Evolutionary conservation across 2,113 vertebrate genomes (phyloP).

Genomic region (Corythornis cristatus): DNA sequence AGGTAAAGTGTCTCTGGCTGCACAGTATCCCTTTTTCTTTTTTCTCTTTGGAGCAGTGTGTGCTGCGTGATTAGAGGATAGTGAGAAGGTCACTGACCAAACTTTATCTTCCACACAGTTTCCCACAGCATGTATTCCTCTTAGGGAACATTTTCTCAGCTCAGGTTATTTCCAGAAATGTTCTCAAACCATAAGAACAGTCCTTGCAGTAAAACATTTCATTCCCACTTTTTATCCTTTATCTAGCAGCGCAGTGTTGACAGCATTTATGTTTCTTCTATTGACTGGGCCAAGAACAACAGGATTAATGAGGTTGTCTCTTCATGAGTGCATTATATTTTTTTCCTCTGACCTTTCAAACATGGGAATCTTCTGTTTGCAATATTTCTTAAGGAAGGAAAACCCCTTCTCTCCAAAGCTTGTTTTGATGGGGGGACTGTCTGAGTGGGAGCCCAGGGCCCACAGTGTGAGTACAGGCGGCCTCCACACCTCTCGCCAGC

Average conservation of each 20-base stretch:
- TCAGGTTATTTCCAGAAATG: slow-evolving; percentile 80
- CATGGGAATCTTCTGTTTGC: slow-evolving; percentile 67
- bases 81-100: slow-evolving; percentile 77
- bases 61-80: slow-evolving; percentile 70
- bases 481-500: rapidly evolving
- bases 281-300: slow-evolving; percentile 74
- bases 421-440: background rate
- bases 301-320: slow-evolving; percentile 72
- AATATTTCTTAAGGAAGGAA: slow-evolving; percentile 52
- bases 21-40: slow-evolving; percentile 27
- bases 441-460: background rate
- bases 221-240: slow-evolving; percentile 78
- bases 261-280: slow-evolving; percentile 78
- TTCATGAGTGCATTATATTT: slow-evolving; percentile 75
- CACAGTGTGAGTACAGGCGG: rapidly evolving
- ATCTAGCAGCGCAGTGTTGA: slow-evolving; percentile 68
- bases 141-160: slow-evolving; percentile 75
- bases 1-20: slow-evolving; percentile 68
- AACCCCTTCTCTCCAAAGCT: background rate
- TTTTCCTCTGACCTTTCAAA: slow-evolving; percentile 70
- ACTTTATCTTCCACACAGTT: slow-evolving; percentile 76
- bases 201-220: slow-evolving; percentile 76
- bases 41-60: slow-evolving; percentile 28
- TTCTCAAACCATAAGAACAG: slow-evolving; percentile 77
- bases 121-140: slow-evolving; percentile 76